phyloP scores from a whole-genome alignment of 2,888 invertebrate genomes.

The Hesperia comma region DNA sequence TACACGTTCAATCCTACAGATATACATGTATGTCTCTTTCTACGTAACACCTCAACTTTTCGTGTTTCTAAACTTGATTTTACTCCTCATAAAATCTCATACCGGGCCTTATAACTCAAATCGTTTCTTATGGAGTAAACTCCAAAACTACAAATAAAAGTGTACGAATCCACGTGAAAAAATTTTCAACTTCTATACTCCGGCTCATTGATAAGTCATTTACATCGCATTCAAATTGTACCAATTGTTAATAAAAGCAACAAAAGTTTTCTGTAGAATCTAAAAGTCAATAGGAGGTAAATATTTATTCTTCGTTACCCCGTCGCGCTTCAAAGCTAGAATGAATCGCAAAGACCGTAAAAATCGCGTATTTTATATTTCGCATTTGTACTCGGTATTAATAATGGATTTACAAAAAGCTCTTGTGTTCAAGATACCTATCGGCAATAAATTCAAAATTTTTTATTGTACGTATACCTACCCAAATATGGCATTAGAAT shows the following conservation, averaged over 20 bases:
- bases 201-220: not conserved
- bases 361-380: slow-evolving; percentile 10
- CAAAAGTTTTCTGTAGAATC: slow-evolving; percentile 22
- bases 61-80: too few relatives aligned
- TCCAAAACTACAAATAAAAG: not conserved
- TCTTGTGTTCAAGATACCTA: not conserved
- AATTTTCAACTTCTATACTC: not conserved
- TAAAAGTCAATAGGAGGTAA: slow-evolving; percentile 28
- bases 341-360: slow-evolving; percentile 12
- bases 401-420: not conserved
- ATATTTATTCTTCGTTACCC: slow-evolving; percentile 25
- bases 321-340: slow-evolving; percentile 25
- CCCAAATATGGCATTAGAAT: too few relatives aligned
- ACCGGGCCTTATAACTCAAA: too few relatives aligned
- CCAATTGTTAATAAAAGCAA: slow-evolving; percentile 1
- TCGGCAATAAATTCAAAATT: too few relatives aligned
- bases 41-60: too few relatives aligned
- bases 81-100: too few relatives aligned
- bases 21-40: too few relatives aligned
- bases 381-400: slow-evolving; percentile 1
- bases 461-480: too few relatives aligned
- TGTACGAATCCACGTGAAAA: too few relatives aligned
- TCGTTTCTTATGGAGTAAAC: too few relatives aligned
- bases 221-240: not conserved
- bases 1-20: too few relatives aligned